Conservation (phyloP, 92 coral and sea anemone species). For the Metridium senile region DNA sequence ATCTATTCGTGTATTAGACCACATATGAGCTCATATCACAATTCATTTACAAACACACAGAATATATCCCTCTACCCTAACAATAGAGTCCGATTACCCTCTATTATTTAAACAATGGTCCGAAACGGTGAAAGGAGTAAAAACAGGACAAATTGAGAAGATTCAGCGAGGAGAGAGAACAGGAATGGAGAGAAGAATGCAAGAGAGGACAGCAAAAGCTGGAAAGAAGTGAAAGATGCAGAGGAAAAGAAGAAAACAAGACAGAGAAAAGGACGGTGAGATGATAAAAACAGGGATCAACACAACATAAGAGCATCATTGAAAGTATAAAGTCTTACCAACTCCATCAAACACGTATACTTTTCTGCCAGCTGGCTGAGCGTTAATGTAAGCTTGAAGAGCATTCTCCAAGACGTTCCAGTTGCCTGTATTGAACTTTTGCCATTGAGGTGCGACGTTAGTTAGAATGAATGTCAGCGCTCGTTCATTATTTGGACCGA, state of each 20-base stretch:
- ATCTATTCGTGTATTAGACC: too few species aligned
- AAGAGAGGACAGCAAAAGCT: background rate
- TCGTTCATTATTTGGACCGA: slow-evolving; percentile 11
- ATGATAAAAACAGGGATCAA: too few species aligned
- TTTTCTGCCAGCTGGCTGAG: background rate
- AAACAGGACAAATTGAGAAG: background rate
- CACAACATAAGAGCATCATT: background rate
- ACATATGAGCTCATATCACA: too few species aligned
- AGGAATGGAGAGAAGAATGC: background rate
- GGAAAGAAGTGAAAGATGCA: background rate
- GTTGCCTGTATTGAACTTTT: slow-evolving; percentile 16
- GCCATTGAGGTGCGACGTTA: slow-evolving; percentile 45
- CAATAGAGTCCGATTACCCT: too few species aligned
- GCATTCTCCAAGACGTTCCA: slow-evolving; percentile 17
- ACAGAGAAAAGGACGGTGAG: too few species aligned
- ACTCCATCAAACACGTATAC: slow-evolving; percentile 4
- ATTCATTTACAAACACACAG: too few species aligned
- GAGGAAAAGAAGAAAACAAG: background rate
- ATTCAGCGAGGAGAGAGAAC: background rate
- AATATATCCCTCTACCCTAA: too few species aligned
- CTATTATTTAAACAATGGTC: too few species aligned
- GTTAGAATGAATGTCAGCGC: slow-evolving; percentile 24
- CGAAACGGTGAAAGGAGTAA: background rate
- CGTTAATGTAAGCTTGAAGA: background rate
- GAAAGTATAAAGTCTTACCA: background rate